These are phyloP conservation scores for Scaptomyza tumidula DNA, from an alignment of 2,888 invertebrate species.

Conservation along the genomic window DNA sequence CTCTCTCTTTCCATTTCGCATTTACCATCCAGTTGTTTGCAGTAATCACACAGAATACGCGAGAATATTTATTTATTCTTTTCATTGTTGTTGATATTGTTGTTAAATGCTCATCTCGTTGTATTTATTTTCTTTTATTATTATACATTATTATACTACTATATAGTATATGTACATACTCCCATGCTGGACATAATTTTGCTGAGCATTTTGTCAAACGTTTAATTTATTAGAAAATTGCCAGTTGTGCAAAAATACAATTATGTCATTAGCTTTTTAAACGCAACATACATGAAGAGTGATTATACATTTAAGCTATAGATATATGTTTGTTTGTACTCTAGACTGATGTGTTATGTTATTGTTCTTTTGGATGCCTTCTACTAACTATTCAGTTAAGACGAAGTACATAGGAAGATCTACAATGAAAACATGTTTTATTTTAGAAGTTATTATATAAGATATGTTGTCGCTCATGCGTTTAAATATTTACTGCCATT, in stretches of 20 bases:
- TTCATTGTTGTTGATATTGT: slow-evolving; percentile 13
- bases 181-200: slow-evolving; percentile 60
- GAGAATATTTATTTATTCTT: slow-evolving; percentile 48
- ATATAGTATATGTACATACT: slow-evolving; percentile 23
- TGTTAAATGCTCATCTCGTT: too few relatives aligned
- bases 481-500: too few relatives aligned
- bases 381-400: too few relatives aligned
- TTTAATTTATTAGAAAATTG: slow-evolving; percentile 45
- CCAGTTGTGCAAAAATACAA: slow-evolving; percentile 19
- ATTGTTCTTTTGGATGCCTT: too few relatives aligned
- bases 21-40: slow-evolving; percentile 47
- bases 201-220: slow-evolving; percentile 68
- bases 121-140: neutral
- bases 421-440: too few relatives aligned
- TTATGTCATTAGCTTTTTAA: slow-evolving; percentile 13
- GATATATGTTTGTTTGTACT: neutral
- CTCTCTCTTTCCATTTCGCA: slow-evolving; percentile 14
- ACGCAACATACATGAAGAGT: neutral
- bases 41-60: slow-evolving; percentile 50
- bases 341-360: too few relatives aligned
- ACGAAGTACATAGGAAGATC: too few relatives aligned
- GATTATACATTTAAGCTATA: slow-evolving; percentile 12
- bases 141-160: neutral
- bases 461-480: too few relatives aligned
- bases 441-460: too few relatives aligned